These are phyloP conservation scores for Caracal caracal DNA, from an alignment of 2,113 vertebrate genomes.

Conservation along the genomic window DNA sequence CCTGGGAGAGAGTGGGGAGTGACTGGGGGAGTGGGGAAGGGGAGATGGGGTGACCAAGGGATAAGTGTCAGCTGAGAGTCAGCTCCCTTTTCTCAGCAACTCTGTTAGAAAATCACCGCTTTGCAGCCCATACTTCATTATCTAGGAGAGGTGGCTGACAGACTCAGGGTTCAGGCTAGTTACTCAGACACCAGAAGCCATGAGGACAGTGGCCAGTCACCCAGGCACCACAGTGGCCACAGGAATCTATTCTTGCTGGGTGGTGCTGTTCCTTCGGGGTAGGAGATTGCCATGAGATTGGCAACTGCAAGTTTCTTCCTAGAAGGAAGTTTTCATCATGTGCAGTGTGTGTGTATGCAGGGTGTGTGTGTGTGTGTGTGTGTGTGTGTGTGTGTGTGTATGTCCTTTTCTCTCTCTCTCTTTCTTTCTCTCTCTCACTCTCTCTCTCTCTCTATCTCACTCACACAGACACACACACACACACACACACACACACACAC, in stretches of 20 bases:
- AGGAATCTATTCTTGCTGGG: background rate
- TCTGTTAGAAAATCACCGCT: background rate
- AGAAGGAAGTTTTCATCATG: background rate
- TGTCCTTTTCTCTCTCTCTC: background rate
- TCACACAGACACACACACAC: no score
- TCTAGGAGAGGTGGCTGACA: background rate
- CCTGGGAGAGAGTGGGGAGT: background rate
- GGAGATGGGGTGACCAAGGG: fast-evolving
- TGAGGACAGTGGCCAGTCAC: background rate
- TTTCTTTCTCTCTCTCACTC: no score
- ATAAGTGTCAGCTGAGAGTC: background rate
- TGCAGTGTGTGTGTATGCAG: background rate
- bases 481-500: no score
- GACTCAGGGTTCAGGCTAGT: background rate
- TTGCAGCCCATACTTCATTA: background rate
- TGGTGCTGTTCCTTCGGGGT: background rate
- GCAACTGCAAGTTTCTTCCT: background rate
- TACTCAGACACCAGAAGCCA: background rate
- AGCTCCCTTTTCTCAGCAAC: background rate
- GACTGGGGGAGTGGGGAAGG: background rate
- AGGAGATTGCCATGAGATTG: background rate
- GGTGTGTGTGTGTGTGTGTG: background rate
- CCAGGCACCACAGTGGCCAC: background rate
- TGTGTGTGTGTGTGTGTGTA: background rate
- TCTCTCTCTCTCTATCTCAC: no score